A percentile compares a stretch with the other conserved stretches of the same genome.
Conservation (phyloP, 2,113 vertebrate species). For the Pollachius pollachius region DNA sequence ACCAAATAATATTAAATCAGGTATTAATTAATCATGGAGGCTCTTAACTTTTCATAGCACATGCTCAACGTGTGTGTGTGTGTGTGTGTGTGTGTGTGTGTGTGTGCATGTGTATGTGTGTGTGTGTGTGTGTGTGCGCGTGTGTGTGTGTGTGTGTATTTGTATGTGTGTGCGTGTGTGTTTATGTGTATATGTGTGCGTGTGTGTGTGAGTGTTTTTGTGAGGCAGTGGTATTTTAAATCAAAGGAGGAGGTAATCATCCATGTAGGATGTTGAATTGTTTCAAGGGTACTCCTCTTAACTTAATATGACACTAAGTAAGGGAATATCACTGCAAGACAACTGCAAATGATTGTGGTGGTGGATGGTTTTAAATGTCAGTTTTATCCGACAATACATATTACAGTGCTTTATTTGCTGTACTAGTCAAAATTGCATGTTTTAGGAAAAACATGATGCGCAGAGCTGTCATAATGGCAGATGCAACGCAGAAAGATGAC, state of each 20-base stretch:
- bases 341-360: too few relatives aligned
- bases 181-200: conserved; percentile 26
- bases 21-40: conserved; percentile 55
- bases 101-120: conserved; percentile 64
- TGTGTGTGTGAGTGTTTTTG: conserved; percentile 42
- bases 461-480: too few relatives aligned
- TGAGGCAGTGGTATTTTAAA: conserved; percentile 64
- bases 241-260: conserved; percentile 68
- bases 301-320: too few relatives aligned
- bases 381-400: too few relatives aligned
- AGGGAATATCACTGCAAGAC: too few relatives aligned
- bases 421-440: too few relatives aligned
- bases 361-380: too few relatives aligned
- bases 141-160: too few relatives aligned
- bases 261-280: conserved; percentile 47
- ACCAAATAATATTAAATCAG: conserved; percentile 50
- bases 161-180: too few relatives aligned
- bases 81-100: conserved; percentile 65
- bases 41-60: conserved; percentile 36
- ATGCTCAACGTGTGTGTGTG: conserved; percentile 55
- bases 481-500: too few relatives aligned
- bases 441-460: too few relatives aligned
- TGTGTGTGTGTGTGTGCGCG: conserved; percentile 63
- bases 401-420: too few relatives aligned
- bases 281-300: conserved; percentile 37